A percentile compares a stretch with the other conserved stretches of the same genome.
Conservation (phyloP, 2,888 invertebrate genomes). For the Mellilla xanthometata region DNA sequence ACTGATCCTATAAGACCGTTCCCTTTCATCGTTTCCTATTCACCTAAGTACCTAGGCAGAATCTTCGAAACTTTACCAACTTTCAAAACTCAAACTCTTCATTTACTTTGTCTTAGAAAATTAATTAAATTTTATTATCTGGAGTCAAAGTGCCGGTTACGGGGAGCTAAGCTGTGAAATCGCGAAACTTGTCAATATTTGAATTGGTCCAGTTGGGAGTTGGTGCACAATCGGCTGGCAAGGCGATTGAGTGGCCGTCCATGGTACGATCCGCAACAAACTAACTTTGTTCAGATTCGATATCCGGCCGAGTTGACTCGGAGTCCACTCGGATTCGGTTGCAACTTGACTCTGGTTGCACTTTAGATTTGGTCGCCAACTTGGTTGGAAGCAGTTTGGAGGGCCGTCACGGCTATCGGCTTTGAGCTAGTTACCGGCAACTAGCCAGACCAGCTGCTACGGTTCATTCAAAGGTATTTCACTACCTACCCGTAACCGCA, state of each 20-base stretch:
- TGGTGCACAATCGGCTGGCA: conserved; percentile 26
- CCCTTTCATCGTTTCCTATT: conserved; percentile 16
- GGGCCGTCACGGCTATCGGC: conserved; percentile 27
- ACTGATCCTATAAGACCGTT: conserved; percentile 1
- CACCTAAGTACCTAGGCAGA: conserved; percentile 9
- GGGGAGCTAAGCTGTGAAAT: conserved; percentile 16
- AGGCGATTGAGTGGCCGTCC: conserved; percentile 49
- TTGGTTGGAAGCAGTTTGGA: conserved; percentile 19
- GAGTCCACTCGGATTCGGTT: conserved; percentile 28
- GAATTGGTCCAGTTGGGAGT: conserved; percentile 19
- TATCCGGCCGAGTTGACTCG: conserved; percentile 47
- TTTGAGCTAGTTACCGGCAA: conserved; percentile 27
- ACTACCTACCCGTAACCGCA: too few species aligned
- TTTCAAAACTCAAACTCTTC: conserved; percentile 15
- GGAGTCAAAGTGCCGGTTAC: conserved; percentile 12
- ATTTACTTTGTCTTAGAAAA: conserved; percentile 17
- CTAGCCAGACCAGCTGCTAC: conserved; percentile 20
- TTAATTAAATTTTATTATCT: conserved; percentile 24
- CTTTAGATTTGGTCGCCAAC: conserved; percentile 27
- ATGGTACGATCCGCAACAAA: conserved; percentile 56
- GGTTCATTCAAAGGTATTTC: neutral
- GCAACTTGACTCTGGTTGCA: conserved; percentile 14
- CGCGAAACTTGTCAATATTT: conserved; percentile 22
- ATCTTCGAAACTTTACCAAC: conserved; percentile 18
- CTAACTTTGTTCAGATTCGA: conserved; percentile 58